These are phyloP conservation scores for Peromyscus polionotus DNA, from an alignment of 2,113 vertebrate genomes.

Conservation along the genomic window DNA sequence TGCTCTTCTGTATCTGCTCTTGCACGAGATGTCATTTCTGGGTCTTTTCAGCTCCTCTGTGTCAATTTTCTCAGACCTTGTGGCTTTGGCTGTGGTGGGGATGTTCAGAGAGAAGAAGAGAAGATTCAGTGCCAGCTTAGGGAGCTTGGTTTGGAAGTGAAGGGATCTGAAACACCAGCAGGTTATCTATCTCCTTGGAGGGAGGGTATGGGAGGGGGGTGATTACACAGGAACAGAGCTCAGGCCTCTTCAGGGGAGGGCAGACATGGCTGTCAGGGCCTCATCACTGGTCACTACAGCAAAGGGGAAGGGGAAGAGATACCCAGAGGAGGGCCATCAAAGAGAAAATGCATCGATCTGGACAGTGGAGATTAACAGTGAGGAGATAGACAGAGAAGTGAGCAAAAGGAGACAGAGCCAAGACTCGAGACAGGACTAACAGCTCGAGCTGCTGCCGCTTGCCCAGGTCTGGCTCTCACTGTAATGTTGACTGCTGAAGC, in stretches of 20 bases:
- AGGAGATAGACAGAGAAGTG: neutral
- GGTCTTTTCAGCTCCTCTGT: neutral
- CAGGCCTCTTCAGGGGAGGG: neutral
- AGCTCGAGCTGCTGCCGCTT: neutral
- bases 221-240: neutral
- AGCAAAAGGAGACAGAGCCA: neutral
- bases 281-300: neutral
- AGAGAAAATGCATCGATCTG: neutral
- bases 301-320: neutral
- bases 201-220: neutral
- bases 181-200: too few relatives aligned
- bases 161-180: neutral
- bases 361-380: neutral
- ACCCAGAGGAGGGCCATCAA: neutral
- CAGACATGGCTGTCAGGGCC: neutral
- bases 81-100: neutral
- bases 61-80: neutral
- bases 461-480: neutral
- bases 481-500: neutral
- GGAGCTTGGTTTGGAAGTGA: neutral
- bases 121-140: neutral
- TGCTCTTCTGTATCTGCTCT: neutral
- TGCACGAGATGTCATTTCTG: neutral
- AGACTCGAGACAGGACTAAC: neutral
- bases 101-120: neutral